Conservation (phyloP, 2,113 vertebrate genomes). For the Uropsilus gracilis region DNA sequence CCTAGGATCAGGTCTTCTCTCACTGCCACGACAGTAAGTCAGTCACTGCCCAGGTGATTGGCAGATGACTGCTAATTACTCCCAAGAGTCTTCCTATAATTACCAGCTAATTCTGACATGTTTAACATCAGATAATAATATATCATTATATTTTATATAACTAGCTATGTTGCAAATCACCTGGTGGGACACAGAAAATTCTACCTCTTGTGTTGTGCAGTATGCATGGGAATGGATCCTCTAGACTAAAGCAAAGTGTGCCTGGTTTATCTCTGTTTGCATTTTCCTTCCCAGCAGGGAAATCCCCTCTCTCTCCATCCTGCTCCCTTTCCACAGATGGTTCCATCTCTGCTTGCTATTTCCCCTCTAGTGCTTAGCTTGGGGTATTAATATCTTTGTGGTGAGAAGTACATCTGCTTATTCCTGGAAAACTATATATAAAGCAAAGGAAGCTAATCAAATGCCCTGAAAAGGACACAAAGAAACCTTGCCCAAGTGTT, state of each 20-base stretch:
- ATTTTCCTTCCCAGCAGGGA: background rate
- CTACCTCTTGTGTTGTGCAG: too few species aligned
- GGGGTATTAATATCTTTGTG: conserved; percentile 2
- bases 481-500: background rate
- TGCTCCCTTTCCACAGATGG: background rate
- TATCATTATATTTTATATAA: background rate
- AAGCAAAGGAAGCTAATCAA: conserved; percentile 49
- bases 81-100: background rate
- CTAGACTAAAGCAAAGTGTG: background rate
- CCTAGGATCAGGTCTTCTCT: background rate
- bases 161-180: background rate
- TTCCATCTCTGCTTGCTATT: background rate
- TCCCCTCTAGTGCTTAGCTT: background rate
- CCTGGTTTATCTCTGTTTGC: background rate
- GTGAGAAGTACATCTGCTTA: background rate
- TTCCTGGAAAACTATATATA: conserved; percentile 56
- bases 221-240: background rate
- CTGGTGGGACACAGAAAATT: background rate
- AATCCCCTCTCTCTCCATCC: background rate
- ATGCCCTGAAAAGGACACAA: background rate
- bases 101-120: background rate
- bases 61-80: background rate
- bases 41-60: background rate
- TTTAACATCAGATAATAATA: background rate
- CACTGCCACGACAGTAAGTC: rapidly evolving